phyloP scores from a whole-genome alignment of 64 coral and sea anemone species.

The Porites lutea region DNA sequence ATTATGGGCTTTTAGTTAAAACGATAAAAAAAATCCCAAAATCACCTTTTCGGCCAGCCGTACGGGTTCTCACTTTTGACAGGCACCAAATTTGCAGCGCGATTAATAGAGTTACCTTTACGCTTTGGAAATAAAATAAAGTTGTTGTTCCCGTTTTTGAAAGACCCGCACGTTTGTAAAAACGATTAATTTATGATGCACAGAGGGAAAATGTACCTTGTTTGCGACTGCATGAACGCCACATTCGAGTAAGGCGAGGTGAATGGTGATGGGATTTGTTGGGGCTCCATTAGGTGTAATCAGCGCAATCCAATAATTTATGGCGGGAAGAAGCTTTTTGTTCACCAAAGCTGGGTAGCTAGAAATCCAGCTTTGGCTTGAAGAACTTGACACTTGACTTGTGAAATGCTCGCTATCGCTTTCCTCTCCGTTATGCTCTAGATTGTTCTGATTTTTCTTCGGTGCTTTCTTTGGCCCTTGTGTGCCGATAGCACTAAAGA shows the following conservation, averaged over 20 bases:
- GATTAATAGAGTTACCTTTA: too few relatives aligned
- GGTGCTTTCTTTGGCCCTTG: not conserved
- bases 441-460: not conserved
- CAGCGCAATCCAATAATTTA: conserved; percentile 42
- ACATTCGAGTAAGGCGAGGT: conserved; percentile 8
- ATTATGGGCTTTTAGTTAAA: too few relatives aligned
- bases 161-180: too few relatives aligned
- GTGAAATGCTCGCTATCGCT: not conserved
- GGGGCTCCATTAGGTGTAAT: conserved; percentile 42
- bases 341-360: not conserved
- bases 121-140: too few relatives aligned
- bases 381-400: conserved; percentile 21
- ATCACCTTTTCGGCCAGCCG: too few relatives aligned
- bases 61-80: too few relatives aligned
- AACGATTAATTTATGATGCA: too few relatives aligned
- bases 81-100: too few relatives aligned
- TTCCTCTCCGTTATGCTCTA: conserved; percentile 11
- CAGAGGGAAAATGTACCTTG: not conserved
- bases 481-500: conserved; percentile 35
- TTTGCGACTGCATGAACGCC: conserved; percentile 4
- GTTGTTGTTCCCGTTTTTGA: too few relatives aligned
- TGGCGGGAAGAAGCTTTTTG: conserved; percentile 20
- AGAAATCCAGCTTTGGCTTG: not conserved
- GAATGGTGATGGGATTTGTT: conserved; percentile 39
- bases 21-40: too few relatives aligned